Evolutionary conservation across 2,797 vertebrate species (phyloP).

Genomic region (Tenualosa ilisha): DNA sequence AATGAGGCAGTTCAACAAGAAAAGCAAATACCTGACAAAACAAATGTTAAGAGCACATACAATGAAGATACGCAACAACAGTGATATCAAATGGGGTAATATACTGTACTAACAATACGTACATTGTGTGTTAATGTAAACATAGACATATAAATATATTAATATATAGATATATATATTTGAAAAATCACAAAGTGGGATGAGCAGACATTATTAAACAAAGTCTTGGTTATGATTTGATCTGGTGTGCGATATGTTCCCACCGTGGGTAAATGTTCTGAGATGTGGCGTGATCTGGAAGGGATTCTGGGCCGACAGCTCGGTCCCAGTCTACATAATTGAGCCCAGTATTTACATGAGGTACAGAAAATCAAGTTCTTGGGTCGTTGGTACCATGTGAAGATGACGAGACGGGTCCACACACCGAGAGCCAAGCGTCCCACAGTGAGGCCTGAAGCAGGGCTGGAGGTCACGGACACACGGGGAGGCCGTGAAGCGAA

Average conservation of each 20-base stretch:
- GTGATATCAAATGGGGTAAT: conserved; percentile 57
- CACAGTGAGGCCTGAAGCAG: neutral
- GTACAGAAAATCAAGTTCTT: conserved; percentile 52
- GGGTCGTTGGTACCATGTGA: conserved; percentile 10
- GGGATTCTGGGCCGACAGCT: conserved; percentile 14
- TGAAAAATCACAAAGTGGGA: conserved; percentile 56
- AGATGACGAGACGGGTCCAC: neutral
- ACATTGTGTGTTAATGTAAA: conserved; percentile 71
- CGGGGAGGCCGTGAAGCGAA: too few relatives aligned
- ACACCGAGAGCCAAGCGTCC: neutral
- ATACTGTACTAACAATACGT: conserved; percentile 55
- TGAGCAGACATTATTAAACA: conserved; percentile 49
- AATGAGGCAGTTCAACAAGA: neutral
- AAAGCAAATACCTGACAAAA: neutral
- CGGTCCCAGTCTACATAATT: conserved; percentile 39
- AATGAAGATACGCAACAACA: conserved; percentile 41
- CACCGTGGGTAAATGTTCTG: conserved; percentile 25
- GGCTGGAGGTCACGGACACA: neutral
- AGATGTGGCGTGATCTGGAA: conserved; percentile 37
- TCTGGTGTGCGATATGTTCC: conserved; percentile 12
- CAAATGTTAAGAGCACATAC: neutral
- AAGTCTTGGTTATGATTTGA: conserved; percentile 15
- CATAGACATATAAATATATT: conserved; percentile 80
- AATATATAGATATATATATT: conserved; percentile 75
- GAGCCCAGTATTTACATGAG: conserved; percentile 59